phyloP scores from a whole-genome alignment of 2,888 invertebrate genomes.

The Ceramica pisi region DNA sequence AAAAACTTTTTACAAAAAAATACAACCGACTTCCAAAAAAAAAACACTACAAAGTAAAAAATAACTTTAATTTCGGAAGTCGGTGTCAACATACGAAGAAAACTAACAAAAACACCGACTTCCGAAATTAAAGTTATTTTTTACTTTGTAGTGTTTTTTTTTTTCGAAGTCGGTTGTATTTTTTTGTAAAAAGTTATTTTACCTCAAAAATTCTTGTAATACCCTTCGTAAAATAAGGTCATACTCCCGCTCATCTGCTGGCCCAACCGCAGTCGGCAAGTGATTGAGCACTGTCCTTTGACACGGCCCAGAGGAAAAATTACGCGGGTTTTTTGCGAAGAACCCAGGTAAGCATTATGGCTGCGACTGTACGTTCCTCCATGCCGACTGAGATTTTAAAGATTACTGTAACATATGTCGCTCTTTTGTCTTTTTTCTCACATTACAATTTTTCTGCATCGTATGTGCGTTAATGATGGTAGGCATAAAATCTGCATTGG shows the following conservation, averaged over 20 bases:
- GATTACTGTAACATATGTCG: constrained; percentile 40
- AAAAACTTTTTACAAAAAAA: too few relatives aligned
- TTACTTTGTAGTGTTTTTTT: too few relatives aligned
- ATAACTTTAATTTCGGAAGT: too few relatives aligned
- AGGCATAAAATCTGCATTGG: neutral
- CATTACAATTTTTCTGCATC: constrained; percentile 32
- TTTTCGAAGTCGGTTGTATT: too few relatives aligned
- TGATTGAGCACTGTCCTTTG: constrained; percentile 88
- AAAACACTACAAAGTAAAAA: too few relatives aligned
- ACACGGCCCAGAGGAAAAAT: constrained; percentile 85
- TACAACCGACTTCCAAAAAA: too few relatives aligned
- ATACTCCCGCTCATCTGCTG: constrained; percentile 47
- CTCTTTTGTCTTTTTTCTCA: constrained; percentile 37
- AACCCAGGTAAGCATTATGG: constrained; percentile 80
- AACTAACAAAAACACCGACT: too few relatives aligned
- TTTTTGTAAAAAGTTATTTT: too few relatives aligned
- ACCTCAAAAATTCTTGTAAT: neutral
- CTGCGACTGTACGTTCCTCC: constrained; percentile 73
- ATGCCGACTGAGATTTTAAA: constrained; percentile 68
- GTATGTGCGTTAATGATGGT: constrained; percentile 22
- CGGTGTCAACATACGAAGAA: too few relatives aligned
- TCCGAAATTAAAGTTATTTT: too few relatives aligned
- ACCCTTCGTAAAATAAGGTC: constrained; percentile 4
- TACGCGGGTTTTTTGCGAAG: constrained; percentile 83
- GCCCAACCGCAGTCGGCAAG: constrained; percentile 79